phyloP scores from a whole-genome alignment of 2,113 vertebrate species.

The Emydura subglobosa region DNA sequence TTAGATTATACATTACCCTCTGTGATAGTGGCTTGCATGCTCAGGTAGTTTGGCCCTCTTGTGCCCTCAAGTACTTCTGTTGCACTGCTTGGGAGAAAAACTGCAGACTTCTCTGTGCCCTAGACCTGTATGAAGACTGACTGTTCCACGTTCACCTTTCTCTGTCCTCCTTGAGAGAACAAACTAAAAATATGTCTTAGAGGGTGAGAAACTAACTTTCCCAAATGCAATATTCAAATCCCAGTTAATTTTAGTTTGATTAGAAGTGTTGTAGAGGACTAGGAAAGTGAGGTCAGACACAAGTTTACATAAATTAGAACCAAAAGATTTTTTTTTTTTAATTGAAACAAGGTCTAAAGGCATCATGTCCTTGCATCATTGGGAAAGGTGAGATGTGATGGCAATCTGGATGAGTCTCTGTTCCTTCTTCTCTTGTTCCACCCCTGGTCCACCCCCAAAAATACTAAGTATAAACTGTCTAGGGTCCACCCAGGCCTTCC shows the following conservation, averaged over 20 bases:
- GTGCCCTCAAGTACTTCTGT: neutral
- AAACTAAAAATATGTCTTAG: neutral
- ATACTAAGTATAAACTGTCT: neutral
- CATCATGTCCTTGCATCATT: too few species aligned
- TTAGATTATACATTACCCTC: neutral
- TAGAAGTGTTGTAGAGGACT: neutral
- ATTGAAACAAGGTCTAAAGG: too few species aligned
- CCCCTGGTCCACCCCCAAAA: too few species aligned
- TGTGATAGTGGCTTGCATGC: neutral
- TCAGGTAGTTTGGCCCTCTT: neutral
- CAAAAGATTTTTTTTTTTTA: too few species aligned
- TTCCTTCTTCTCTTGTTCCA: too few species aligned
- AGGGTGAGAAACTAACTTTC: neutral
- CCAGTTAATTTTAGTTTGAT: neutral
- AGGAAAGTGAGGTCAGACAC: neutral
- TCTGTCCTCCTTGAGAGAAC: neutral
- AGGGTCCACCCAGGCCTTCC: neutral
- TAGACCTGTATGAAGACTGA: neutral
- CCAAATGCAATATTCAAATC: neutral
- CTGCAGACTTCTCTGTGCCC: neutral
- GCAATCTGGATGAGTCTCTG: too few species aligned
- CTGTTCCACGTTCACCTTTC: neutral
- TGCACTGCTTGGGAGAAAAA: neutral
- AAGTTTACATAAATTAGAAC: neutral
- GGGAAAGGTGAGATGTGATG: too few species aligned